Conservation (phyloP, 1,140 invertebrate genomes). For the Tetramorium alpestre region DNA sequence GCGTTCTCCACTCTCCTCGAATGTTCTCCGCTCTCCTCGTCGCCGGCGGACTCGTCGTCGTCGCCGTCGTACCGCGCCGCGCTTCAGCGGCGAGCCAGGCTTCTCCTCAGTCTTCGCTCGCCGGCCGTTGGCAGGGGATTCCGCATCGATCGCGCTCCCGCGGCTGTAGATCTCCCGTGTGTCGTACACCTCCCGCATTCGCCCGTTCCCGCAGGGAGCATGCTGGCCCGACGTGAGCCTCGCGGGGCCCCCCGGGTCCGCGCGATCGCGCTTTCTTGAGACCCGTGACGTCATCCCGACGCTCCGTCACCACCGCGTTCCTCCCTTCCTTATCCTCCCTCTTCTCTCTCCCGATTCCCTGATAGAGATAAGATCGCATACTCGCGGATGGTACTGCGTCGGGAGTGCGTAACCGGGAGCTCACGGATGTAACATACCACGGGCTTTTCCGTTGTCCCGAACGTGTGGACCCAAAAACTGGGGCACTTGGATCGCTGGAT, state of each 20-base stretch:
- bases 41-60: constrained; percentile 32
- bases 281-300: constrained; percentile 42
- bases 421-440: not conserved
- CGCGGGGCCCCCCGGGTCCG: constrained; percentile 64
- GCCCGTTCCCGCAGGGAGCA: constrained; percentile 48
- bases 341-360: not conserved
- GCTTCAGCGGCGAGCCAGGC: constrained; percentile 43
- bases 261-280: constrained; percentile 69
- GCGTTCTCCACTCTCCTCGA: constrained; percentile 50
- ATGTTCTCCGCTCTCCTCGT: constrained; percentile 53
- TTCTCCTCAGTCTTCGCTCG: constrained; percentile 71
- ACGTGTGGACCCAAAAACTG: not conserved
- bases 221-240: constrained; percentile 61
- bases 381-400: constrained; percentile 23
- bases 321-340: not conserved
- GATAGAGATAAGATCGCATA: not conserved
- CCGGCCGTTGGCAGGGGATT: constrained; percentile 71
- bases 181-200: constrained; percentile 19
- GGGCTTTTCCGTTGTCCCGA: not conserved
- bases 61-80: constrained; percentile 45
- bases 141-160: constrained; percentile 66
- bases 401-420: constrained; percentile 28
- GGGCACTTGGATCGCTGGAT: not conserved
- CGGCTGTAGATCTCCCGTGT: constrained; percentile 47
- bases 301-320: not conserved